phyloP scores from a whole-genome alignment of 2,888 invertebrate genomes.

The Cheilosia impressa region DNA sequence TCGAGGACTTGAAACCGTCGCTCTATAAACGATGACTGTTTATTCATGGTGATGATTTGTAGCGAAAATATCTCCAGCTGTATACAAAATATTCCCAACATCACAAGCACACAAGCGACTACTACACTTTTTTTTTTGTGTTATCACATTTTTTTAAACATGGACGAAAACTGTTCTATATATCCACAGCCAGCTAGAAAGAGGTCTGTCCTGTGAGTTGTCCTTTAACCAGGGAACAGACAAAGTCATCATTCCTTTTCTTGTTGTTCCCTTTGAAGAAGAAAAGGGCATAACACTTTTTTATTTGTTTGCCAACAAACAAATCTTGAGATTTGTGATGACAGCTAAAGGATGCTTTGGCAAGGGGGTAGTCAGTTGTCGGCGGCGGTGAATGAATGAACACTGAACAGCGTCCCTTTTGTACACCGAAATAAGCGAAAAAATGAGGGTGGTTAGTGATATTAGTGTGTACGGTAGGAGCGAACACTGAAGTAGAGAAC shows the following conservation, averaged over 20 bases:
- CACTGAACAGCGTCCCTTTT: conserved; percentile 33
- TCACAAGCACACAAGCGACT: conserved; percentile 49
- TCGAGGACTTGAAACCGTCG: conserved; percentile 59
- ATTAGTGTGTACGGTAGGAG: background rate
- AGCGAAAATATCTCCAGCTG: conserved; percentile 52
- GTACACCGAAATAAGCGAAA: conserved; percentile 43
- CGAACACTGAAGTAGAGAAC: conserved; percentile 61
- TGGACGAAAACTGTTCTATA: conserved; percentile 21
- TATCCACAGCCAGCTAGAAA: conserved; percentile 12
- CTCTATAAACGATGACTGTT: conserved; percentile 69
- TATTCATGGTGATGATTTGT: conserved; percentile 72
- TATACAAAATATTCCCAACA: conserved; percentile 59
- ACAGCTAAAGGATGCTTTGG: conserved; percentile 66
- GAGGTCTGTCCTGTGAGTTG: conserved; percentile 59
- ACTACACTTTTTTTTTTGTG: conserved; percentile 1
- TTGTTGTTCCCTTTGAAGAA: conserved; percentile 62
- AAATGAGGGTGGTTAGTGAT: conserved; percentile 36
- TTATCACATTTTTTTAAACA: conserved; percentile 23
- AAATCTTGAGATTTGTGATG: conserved; percentile 73
- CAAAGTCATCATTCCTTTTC: conserved; percentile 69
- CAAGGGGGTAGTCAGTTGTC: background rate
- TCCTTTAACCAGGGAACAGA: conserved; percentile 63
- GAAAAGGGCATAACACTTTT: conserved; percentile 71
- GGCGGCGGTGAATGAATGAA: background rate
- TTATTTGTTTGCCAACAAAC: conserved; percentile 72